Evolutionary conservation across 2,797 vertebrate species (phyloP), one percentile per base, ranked within the genome.

Genomic region (Cichlasoma orientale): DNA sequence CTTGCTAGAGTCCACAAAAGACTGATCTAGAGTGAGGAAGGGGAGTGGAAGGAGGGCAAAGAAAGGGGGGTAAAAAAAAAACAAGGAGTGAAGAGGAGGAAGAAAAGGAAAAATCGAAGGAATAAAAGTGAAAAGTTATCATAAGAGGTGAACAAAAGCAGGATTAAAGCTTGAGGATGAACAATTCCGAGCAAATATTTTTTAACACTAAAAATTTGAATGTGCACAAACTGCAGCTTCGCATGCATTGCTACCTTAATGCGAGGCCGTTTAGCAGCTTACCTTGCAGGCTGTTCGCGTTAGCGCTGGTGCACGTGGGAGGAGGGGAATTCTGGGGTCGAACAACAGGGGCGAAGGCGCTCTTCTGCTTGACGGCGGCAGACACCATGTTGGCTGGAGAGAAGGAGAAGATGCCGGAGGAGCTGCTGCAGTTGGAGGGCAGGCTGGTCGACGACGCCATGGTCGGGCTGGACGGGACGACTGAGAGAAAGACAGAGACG

Each of bases 381-480:
- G 98, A 99, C 90, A 99, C 98, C 98, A 99, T 99, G 96, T 99
- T 99, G 93, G 98, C 98, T 85, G 98, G 98, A 89, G 98, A 99
- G 95, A 99, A 99, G 93, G 98, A 99, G 95, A 99, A 99, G 94
- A 99, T 99, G 90, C 98, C 98, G 3, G 98, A 99, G 90, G 98
- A 98, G 91, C 97, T 98, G 96, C 97, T 98, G 96, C 98, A 99
- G 94, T 99, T 99, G 90, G 98, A 99, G 73, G 97, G 97, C 91
- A 99, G 96, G 95, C 97, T 99, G 92, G 98, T 99, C 86, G 98
- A 98, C 31, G 98, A 99, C 77, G 97, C 98, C 98, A 99, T 99
- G 84, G 98, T 99, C 23, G 98, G 98, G 91, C 98, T 99, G 71
- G 98, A 99, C 75, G 98, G 98, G 91, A 99, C 98, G 53, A 99